phyloP scores from a whole-genome alignment of 2,888 invertebrate genomes.

The Cantharis nigra region DNA sequence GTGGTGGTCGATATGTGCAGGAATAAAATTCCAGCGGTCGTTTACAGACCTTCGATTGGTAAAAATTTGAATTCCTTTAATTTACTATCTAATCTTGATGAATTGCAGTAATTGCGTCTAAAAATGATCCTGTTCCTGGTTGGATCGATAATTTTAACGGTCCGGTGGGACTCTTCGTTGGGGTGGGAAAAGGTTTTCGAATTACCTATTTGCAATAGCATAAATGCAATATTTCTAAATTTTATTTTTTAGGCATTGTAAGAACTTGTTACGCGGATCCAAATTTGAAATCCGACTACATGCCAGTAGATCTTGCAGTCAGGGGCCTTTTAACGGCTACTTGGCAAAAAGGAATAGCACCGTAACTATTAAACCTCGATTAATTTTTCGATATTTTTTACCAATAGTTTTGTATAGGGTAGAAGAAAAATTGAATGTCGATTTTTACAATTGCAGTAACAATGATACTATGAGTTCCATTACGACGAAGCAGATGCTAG shows the following conservation, averaged over 20 bases:
- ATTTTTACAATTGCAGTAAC: constrained; percentile 83
- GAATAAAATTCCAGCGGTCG: constrained; percentile 71
- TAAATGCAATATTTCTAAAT: no score
- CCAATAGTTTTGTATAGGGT: constrained; percentile 16
- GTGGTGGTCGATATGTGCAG: constrained; percentile 66
- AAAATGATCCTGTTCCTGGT: constrained; percentile 65
- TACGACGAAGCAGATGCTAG: constrained; percentile 66
- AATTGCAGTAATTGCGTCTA: constrained; percentile 64
- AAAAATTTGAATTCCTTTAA: constrained; percentile 38
- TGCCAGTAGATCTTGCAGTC: no score
- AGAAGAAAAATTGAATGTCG: constrained; percentile 52
- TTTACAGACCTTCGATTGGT: constrained; percentile 90
- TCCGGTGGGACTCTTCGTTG: no score
- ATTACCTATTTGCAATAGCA: no score
- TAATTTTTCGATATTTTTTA: neutral
- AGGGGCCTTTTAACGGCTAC: constrained; percentile 83
- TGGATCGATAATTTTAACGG: no score
- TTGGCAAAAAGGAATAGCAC: constrained; percentile 63
- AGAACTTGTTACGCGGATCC: no score
- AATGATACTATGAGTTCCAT: constrained; percentile 71
- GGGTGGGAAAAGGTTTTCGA: no score
- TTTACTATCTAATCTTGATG: neutral
- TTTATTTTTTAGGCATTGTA: no score
- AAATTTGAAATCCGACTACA: no score
- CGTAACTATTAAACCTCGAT: constrained; percentile 8